Conservation (phyloP, 2,113 vertebrate species). For the Cyanoramphus novaezelandiae region DNA sequence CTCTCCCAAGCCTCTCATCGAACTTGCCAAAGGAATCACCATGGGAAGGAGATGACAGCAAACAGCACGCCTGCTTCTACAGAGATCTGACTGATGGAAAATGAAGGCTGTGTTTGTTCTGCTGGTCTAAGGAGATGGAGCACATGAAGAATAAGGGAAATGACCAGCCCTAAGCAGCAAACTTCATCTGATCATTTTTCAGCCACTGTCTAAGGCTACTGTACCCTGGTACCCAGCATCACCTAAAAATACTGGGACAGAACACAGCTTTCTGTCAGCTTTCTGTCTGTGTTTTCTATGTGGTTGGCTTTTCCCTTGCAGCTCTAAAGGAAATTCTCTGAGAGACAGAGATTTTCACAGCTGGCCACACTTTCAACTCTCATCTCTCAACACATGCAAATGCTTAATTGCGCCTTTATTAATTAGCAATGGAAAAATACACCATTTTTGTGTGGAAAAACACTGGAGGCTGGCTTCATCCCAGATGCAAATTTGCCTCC, state of each 20-base stretch:
- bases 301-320: background rate
- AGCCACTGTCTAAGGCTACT: background rate
- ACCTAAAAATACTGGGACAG: background rate
- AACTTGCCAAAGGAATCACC: background rate
- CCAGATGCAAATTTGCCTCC: conserved; percentile 18
- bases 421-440: conserved; percentile 31
- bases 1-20: background rate
- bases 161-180: background rate
- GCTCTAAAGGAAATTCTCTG: conserved; percentile 11
- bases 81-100: background rate
- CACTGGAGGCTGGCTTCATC: conserved; percentile 1
- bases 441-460: conserved; percentile 25
- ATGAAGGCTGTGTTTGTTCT: background rate
- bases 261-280: background rate
- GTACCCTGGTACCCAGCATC: background rate
- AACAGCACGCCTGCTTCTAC: background rate
- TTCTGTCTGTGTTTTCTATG: background rate
- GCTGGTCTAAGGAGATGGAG: background rate
- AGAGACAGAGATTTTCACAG: background rate
- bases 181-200: background rate
- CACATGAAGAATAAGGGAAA: background rate
- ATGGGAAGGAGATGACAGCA: background rate
- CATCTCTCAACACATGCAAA: background rate
- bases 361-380: conserved; percentile 44
- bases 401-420: conserved; percentile 34